Base-by-base conservation (phyloP, 2,113 vertebrate genomes). In the Archocentrus centrarchus region DNA sequence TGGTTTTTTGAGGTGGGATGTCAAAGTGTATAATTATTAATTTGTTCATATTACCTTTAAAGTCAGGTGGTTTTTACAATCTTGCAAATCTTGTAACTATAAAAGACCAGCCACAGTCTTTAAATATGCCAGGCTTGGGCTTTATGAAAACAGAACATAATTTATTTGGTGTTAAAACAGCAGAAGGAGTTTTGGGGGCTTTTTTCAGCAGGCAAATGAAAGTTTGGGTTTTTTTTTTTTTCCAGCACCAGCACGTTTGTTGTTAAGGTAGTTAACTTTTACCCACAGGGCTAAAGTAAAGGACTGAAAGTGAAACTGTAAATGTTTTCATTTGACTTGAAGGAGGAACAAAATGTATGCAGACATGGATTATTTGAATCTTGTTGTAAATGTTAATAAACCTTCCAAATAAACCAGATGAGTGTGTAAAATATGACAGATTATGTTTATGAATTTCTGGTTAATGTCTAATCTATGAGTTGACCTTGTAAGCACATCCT, bases 391-490 rank as follows among this genome's bases (percentile, higher is more conserved):
- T 55, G 27, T 55, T 55, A 2, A 55, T 55, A 55, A 73, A 53
- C 24, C 17, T 73, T 20, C 18, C 6, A 32, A 70, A 53, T 13
- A 73, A 73, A 73, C 50, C 30, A 0, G 44, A 50, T 55, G 0
- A 53, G 6, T 32, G 27, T 20, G 53, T 5, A 55, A 9, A 73
- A 73, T 32, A 32, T 73, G 0, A 55, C 0, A n/a, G 17, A 53
- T 53, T 50, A 20, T 50, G 24, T 50, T 47, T 24, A 50, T 68
- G 22, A 68, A 27, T 1, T 50, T 73, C 10, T 53, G 41, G 44
- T 47, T 47, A 17, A 2, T 11, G 24, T 2, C 30, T 55, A 18
- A n/a, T 14, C 32, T 55, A 18, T 1, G 0, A 27, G 20, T 70
- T 50, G 24, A 50, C 15, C 30, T 27, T n/a, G 17, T 53, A 9